phyloP scores from a whole-genome alignment of 2,888 invertebrate genomes.

The Serripes groenlandicus region DNA sequence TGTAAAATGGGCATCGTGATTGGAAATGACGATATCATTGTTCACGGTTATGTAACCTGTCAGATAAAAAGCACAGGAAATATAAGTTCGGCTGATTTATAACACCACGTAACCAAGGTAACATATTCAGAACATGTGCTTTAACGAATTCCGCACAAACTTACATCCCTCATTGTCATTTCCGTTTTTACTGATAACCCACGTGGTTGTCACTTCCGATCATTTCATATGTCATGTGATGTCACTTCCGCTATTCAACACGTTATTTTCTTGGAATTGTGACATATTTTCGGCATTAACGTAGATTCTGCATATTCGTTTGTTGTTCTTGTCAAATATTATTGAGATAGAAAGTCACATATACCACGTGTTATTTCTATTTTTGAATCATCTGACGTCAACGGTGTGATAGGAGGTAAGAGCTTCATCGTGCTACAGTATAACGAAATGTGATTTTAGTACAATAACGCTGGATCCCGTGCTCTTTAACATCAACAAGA shows the following conservation, averaged over 20 bases:
- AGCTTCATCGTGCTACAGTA: too few species aligned
- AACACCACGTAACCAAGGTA: constrained; percentile 13
- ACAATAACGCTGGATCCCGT: too few species aligned
- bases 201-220: constrained; percentile 15
- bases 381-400: too few species aligned
- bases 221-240: neutral
- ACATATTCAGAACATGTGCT: constrained; percentile 18
- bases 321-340: neutral
- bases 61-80: neutral
- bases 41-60: neutral
- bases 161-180: constrained; percentile 1
- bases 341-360: too few species aligned
- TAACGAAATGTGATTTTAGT: too few species aligned
- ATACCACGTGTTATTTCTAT: too few species aligned
- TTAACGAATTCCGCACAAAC: neutral
- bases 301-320: neutral
- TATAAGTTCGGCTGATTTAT: constrained; percentile 8
- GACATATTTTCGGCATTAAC: neutral
- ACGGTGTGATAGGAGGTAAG: too few species aligned
- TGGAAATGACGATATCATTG: too few species aligned
- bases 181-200: neutral
- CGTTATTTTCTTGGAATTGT: too few species aligned
- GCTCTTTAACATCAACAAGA: too few species aligned
- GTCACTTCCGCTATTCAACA: neutral
- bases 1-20: too few species aligned